Evolutionary conservation across 2,888 invertebrate genomes (phyloP).

Genomic region (Cryptosula pallasiana): DNA sequence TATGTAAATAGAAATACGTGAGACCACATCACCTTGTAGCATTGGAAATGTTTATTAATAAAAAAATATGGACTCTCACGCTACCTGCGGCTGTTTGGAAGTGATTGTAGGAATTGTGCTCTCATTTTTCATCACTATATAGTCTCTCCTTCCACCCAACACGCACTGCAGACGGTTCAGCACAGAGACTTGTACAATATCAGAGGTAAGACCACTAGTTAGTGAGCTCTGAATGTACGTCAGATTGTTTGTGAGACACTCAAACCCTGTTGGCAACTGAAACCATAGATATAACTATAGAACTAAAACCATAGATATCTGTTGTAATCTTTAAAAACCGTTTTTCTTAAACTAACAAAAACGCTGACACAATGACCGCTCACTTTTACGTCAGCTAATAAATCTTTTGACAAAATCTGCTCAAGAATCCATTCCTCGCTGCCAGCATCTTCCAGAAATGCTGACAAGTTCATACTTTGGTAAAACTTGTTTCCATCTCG

Average conservation of each 20-base stretch:
- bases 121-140: background rate
- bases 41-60: too few relatives aligned
- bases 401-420: background rate
- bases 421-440: constrained; percentile 20
- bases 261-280: background rate
- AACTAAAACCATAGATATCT: too few relatives aligned
- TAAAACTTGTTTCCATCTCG: background rate
- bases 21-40: too few relatives aligned
- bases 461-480: background rate
- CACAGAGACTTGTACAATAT: background rate
- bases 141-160: constrained; percentile 2
- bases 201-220: constrained; percentile 7
- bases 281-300: too few relatives aligned
- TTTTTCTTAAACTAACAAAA: too few relatives aligned
- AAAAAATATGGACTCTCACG: too few relatives aligned
- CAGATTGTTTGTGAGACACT: background rate
- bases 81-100: background rate
- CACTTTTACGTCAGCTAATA: background rate
- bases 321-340: too few relatives aligned
- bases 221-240: background rate
- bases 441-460: background rate
- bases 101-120: background rate
- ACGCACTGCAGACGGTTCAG: background rate
- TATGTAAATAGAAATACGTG: too few relatives aligned
- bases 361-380: too few relatives aligned